Base-by-base conservation (phyloP, 2,888 invertebrate species). In the Clanis bilineata region DNA sequence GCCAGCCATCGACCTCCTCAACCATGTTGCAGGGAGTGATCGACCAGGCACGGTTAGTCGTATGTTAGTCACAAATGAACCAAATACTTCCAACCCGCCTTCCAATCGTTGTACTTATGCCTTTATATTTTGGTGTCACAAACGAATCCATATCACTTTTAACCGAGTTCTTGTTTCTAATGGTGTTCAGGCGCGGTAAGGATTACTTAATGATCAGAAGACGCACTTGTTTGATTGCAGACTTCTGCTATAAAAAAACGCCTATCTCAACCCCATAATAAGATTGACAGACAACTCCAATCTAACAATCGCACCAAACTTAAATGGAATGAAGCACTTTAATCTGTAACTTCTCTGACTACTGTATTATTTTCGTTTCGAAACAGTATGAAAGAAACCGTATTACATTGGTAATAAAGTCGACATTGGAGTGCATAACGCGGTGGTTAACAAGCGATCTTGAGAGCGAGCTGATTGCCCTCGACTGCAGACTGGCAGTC, bases 321-420 rank as follows among this genome's bases (percentile, higher is more conserved):
- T 75, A 71, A 74, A 79, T 70, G 71, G 76, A 36, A 76, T 78
- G 71, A 77, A 77, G 73, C 70, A 74, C 73, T 80, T 77, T 77
- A 76, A 80, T 79, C 69, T 74, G 67, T 68, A 72, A 76, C 68
- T 77, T 75, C 68, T 73, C 68, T 64, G 62, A 64, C 60, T 65
- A 62, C 72, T 74, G 73, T 69, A 64, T 15, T 7, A 28, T 3
- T 39, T 36, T 22, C 56, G 36, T 18, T 63, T 41, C 7, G 47
- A 63, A 65, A 66, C 25, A 71, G 57, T 43, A 32, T 9, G 9
- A 51, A 51, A 32, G 18, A 15, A 51, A 28, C 18, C 32, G 32
- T 51, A 51, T 18, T 23, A 56, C 63, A 39, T 10, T 21, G 6
- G 57, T 3, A 28, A 62, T 73, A 77, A 61, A 62, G 71, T 41